Evolutionary conservation across 2,113 vertebrate genomes (phyloP), one percentile per base, ranked within the genome.

Genomic region (Lutjanus erythropterus): DNA sequence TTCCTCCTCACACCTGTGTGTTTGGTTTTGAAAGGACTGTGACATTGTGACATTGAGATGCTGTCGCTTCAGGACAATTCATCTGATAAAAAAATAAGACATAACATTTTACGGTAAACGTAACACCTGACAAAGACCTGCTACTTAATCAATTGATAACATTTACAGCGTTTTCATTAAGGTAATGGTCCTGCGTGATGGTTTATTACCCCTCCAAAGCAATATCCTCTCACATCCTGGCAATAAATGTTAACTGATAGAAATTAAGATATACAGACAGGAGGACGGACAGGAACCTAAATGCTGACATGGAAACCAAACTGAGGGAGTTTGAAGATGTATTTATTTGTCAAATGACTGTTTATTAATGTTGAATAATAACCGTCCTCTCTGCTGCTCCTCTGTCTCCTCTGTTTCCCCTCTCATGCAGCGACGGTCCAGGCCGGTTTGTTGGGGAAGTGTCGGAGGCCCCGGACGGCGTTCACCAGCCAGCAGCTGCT

Each of bases 401-500:
- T 58, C 8, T 59, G n/a, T 53, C 15, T 70, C 9, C 11, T 15
- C 10, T 46, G 44, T 64, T 16, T 37, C 27, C 41, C 23, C n/a
- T 68, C 10, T n/a, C n/a, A n/a, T n/a, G 55, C 83, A 95, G 94
- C 82, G 1, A 69, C 86, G 1, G 75, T 83, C 14, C 94, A 94
- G 75, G 78, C 89, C 12, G 93, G 93, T 18, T 73, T 96, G 69
- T 79, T 96, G 88, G 96, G 95, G 52, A 96, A 96, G 82, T 96
- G 95, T 61, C 92, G 96, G 3, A 91, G 95, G 69, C 96, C 96
- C 35, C 94, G 96, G 27, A 96, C 96, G 1, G 96, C 96, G 7
- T 96, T 96, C 88, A 96, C 95, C 85, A 96, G 96, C 66, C 96
- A 96, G 84, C 96, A 96, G 86, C 93, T 96, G 19, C 89, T 96